Evolutionary conservation across 2,888 invertebrate species (phyloP).

Genomic region (Nomada goodeniana): DNA sequence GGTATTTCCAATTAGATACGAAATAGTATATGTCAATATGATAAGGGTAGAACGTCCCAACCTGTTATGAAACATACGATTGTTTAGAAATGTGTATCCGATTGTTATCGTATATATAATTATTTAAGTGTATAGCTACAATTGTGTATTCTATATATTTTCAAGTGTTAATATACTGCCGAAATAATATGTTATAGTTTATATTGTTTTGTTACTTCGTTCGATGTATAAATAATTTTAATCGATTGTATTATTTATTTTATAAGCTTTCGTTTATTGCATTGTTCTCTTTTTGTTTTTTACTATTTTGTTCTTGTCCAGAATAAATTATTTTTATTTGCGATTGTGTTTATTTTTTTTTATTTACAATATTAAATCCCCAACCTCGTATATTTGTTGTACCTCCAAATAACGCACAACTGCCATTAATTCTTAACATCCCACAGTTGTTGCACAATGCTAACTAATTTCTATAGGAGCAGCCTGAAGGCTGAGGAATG

Average conservation of each 20-base stretch:
- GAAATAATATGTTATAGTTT: not conserved
- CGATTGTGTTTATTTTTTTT: constrained; percentile 25
- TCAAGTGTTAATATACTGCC: not conserved
- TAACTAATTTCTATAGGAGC: constrained; percentile 61
- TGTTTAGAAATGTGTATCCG: constrained; percentile 12
- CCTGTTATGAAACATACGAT: constrained; percentile 10
- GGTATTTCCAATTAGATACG: not conserved
- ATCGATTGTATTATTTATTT: constrained; percentile 15
- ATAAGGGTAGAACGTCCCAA: constrained; percentile 12
- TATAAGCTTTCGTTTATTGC: not conserved
- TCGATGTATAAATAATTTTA: constrained; percentile 1
- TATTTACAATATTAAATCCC: constrained; percentile 15
- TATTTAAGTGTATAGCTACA: constrained; percentile 7
- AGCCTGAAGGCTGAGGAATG: constrained; percentile 58
- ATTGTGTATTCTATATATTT: constrained; percentile 6
- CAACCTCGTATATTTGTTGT: not conserved
- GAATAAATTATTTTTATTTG: constrained; percentile 51
- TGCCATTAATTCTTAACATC: not conserved
- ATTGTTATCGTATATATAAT: constrained; percentile 1
- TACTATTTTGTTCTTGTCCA: constrained; percentile 18
- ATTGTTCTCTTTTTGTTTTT: constrained; percentile 9
- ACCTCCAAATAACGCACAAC: not conserved
- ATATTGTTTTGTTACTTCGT: not conserved
- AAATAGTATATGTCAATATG: constrained; percentile 18
- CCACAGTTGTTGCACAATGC: constrained; percentile 7